Evolutionary conservation across 2,113 vertebrate species (phyloP), one percentile per base, ranked within the genome.

Genomic region (Echinops telfairi): DNA sequence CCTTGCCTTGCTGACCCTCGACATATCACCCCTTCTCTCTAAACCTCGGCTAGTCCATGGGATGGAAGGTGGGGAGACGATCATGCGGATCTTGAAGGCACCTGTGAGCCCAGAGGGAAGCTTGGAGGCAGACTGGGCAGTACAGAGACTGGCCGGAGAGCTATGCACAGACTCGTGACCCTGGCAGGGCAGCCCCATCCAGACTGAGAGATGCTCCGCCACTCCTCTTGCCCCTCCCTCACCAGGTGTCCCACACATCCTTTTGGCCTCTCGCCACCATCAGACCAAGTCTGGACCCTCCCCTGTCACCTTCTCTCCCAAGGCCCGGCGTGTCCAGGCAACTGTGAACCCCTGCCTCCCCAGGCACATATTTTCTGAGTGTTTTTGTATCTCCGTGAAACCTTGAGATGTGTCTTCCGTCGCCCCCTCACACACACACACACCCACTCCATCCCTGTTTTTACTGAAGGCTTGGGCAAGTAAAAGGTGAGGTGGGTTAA

Each of bases 11-110:
- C 40, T n/a, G 33, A 60, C 25, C 3, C 0, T 0, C 11, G 31
- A 12, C 70, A 12, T 27, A 31, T n/a, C 12, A n/a, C n/a, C 43
- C 70, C 82, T 78, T 77, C 36, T 20, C 43, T 90, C 43, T 7
- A 1, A 31, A 64, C 5, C 4, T 31, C 31, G 0, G 33, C 47
- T 31, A n/a, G 57, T 57, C 31, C 57, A 8, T 0, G 1, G 17
- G 2, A 17, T 1, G 4, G 9, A 0, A 0, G 47, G 25, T 25
- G 68, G n/a, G n/a, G 6, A 71, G n/a, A 71, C 3, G 2, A 22
- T 2, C 12, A 4, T 23, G 17, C 25, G 73, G 0, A 2, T 3
- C 47, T 53, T 53, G 47, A 11, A 27, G 90, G 64, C 0, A 31
- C 40, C 60, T 0, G 0, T 43, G 58, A 64, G 16, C 11, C 11